These are phyloP conservation scores for Lasioglossum lativentre DNA, from an alignment of 2,888 invertebrate genomes.

Conservation along the genomic window DNA sequence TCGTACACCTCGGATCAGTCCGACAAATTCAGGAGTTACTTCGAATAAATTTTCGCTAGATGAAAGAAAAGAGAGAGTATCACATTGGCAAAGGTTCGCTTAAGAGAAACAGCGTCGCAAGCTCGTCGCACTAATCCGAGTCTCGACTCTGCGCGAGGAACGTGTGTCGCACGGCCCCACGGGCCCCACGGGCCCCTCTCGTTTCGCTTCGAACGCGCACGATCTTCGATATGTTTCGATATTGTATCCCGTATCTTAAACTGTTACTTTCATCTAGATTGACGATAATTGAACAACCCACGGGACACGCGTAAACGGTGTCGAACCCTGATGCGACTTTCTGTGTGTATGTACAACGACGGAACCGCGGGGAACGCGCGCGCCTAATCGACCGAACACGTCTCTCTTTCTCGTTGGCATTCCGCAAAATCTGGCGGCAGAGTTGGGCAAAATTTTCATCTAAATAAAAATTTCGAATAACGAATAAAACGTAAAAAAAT, in stretches of 20 bases:
- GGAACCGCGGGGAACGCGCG: slow-evolving; percentile 46
- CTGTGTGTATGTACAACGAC: slow-evolving; percentile 37
- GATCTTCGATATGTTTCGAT: slow-evolving; percentile 46
- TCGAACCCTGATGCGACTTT: slow-evolving; percentile 33
- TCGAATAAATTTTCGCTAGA: slow-evolving; percentile 1
- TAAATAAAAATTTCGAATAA: too few relatives aligned
- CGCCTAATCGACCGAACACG: background rate
- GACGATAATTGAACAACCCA: slow-evolving; percentile 35
- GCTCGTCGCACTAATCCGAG: slow-evolving; percentile 3
- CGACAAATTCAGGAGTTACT: background rate
- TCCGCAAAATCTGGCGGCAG: too few relatives aligned
- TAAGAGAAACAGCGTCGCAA: background rate
- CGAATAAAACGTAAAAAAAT: too few relatives aligned
- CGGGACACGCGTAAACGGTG: slow-evolving; percentile 36
- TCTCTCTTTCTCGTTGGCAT: background rate
- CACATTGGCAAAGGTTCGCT: slow-evolving; percentile 1
- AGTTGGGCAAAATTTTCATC: too few relatives aligned
- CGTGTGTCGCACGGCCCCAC: slow-evolving; percentile 13
- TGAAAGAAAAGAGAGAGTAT: background rate
- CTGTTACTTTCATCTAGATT: slow-evolving; percentile 17
- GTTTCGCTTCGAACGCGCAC: slow-evolving; percentile 30
- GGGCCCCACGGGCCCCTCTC: too few relatives aligned
- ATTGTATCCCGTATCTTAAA: slow-evolving; percentile 17
- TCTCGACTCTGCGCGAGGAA: background rate
- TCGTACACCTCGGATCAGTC: background rate